These are phyloP conservation scores for Tenualosa ilisha DNA, from an alignment of 2,797 vertebrate genomes.

Conservation along the genomic window DNA sequence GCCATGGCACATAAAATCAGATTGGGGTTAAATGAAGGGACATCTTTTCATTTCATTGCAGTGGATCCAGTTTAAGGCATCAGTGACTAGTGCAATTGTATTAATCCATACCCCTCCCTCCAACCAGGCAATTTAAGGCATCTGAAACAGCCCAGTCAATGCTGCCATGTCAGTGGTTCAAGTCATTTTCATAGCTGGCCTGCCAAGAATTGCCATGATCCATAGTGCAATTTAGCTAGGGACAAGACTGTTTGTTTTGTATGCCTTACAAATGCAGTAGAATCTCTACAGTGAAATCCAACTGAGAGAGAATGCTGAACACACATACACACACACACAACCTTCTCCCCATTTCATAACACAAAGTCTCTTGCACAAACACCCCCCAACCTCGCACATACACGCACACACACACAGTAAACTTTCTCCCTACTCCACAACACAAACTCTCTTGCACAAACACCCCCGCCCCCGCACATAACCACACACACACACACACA, in stretches of 20 bases:
- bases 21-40: constrained; percentile 42
- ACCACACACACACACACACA: neutral
- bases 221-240: neutral
- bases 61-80: constrained; percentile 30
- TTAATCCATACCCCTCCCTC: constrained; percentile 26
- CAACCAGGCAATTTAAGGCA: neutral
- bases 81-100: constrained; percentile 9
- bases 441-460: no score
- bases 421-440: no score
- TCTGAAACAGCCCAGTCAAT: neutral
- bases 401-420: no score
- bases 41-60: constrained; percentile 36
- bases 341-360: no score
- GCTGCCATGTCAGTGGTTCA: neutral
- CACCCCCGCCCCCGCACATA: no score
- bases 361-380: no score
- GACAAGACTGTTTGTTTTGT: neutral
- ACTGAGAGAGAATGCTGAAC: neutral
- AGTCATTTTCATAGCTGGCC: neutral
- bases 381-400: no score
- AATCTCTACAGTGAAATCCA: neutral
- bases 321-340: neutral
- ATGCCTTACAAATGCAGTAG: neutral
- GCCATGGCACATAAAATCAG: constrained; percentile 28
- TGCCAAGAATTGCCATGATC: neutral